These are phyloP conservation scores for Heteropelma amictum DNA, from an alignment of 2,888 invertebrate genomes.

Conservation along the genomic window DNA sequence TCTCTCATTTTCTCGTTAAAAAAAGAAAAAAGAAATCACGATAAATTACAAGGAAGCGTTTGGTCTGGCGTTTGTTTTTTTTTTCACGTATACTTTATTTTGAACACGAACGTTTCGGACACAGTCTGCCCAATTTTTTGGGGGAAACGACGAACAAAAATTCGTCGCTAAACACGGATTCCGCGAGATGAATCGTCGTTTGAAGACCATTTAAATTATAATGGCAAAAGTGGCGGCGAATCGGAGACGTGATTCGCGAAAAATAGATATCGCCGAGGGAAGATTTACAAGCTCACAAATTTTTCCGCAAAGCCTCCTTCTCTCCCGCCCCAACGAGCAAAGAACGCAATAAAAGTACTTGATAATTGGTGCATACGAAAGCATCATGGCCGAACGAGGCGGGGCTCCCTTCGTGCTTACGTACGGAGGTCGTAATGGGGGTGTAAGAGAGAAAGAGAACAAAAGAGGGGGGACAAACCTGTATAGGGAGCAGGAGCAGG, in stretches of 20 bases:
- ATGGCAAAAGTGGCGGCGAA: neutral
- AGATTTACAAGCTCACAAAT: neutral
- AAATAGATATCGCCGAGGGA: neutral
- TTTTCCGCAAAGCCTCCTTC: constrained; percentile 2
- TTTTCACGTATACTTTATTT: too few relatives aligned
- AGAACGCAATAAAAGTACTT: constrained; percentile 65
- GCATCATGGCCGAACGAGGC: constrained; percentile 74
- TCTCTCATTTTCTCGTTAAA: constrained; percentile 15
- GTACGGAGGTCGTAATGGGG: constrained; percentile 18
- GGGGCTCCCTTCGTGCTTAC: constrained; percentile 70
- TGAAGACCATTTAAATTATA: too few relatives aligned
- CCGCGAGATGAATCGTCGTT: too few relatives aligned
- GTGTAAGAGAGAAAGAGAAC: constrained; percentile 46
- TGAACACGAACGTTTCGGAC: too few relatives aligned
- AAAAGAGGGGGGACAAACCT: constrained; percentile 32
- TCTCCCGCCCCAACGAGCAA: constrained; percentile 10
- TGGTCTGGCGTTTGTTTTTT: too few relatives aligned
- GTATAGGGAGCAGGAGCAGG: constrained; percentile 45
- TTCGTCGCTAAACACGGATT: too few relatives aligned
- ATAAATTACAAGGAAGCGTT: too few relatives aligned
- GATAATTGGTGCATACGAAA: constrained; percentile 71
- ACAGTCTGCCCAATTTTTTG: too few relatives aligned
- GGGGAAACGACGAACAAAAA: too few relatives aligned
- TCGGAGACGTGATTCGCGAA: neutral
- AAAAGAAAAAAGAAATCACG: neutral